A percentile compares a stretch with the other conserved stretches of the same genome.
phyloP scores from a whole-genome alignment of 2,113 vertebrate species.

The Pterocles orientalis region DNA sequence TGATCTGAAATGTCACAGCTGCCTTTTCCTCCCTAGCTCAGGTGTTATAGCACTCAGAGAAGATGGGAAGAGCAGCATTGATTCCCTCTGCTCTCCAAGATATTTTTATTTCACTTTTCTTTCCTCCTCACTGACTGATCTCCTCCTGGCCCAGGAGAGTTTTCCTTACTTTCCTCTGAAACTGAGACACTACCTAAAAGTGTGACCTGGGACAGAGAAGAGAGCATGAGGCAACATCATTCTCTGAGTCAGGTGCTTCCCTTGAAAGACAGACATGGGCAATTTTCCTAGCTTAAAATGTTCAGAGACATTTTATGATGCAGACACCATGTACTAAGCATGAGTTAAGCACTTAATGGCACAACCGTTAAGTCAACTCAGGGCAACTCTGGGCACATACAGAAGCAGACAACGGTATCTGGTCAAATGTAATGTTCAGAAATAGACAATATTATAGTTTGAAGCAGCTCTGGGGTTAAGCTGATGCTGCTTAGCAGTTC shows the following conservation, averaged over 20 bases:
- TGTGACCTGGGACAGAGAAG: not conserved
- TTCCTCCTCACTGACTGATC: not conserved
- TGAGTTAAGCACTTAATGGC: not conserved
- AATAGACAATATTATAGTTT: not conserved
- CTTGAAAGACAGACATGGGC: not conserved
- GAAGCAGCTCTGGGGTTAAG: not conserved
- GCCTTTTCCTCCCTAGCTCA: not conserved
- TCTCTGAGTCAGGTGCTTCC: not conserved
- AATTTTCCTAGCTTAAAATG: not conserved
- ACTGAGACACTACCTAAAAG: not conserved
- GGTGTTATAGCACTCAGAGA: not conserved
- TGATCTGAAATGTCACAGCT: not conserved
- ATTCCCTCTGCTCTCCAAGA: not conserved
- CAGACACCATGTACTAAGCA: not conserved
- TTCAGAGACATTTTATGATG: not conserved
- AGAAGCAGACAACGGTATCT: not conserved
- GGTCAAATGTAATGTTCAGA: not conserved
- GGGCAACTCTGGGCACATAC: not conserved
- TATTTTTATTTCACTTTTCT: not conserved
- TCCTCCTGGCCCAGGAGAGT: not conserved
- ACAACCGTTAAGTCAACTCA: not conserved
- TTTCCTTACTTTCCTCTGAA: not conserved
- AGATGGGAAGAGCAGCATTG: not conserved
- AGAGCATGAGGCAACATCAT: not conserved
- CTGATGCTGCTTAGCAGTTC: not conserved